These are phyloP conservation scores for Apodemus agrarius DNA, from an alignment of 2,797 vertebrate genomes.

Conservation along the genomic window DNA sequence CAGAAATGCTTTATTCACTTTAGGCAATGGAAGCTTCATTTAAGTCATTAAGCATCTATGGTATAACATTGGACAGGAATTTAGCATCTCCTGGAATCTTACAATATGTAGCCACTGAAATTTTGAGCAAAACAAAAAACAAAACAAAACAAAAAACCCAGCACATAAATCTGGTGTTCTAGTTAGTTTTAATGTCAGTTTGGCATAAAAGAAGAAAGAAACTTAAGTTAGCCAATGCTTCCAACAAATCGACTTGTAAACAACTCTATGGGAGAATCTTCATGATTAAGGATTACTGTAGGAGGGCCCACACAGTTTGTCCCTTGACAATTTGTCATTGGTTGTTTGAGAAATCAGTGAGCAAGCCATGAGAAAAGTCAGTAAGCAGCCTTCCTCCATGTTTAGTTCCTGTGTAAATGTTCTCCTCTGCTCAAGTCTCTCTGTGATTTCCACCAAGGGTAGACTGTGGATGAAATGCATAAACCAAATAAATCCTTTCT, in stretches of 20 bases:
- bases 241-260: background rate
- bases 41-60: background rate
- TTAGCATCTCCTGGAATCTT: background rate
- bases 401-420: background rate
- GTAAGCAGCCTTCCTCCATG: background rate
- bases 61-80: background rate
- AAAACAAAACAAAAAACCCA: no score
- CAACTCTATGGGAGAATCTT: background rate
- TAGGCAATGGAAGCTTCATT: background rate
- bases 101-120: slow-evolving; percentile 24
- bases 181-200: background rate
- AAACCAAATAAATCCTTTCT: background rate
- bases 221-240: background rate
- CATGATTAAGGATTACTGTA: background rate
- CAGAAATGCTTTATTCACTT: slow-evolving; percentile 15
- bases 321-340: background rate
- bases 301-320: background rate
- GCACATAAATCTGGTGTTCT: slow-evolving; percentile 22
- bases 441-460: background rate
- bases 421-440: background rate
- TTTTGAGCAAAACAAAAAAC: background rate
- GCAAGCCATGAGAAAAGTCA: background rate
- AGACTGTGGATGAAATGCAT: background rate
- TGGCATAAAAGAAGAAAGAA: background rate
- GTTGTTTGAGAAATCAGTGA: background rate